Evolutionary conservation across 2,888 invertebrate genomes (phyloP).

Genomic region (Crematogaster levior): DNA sequence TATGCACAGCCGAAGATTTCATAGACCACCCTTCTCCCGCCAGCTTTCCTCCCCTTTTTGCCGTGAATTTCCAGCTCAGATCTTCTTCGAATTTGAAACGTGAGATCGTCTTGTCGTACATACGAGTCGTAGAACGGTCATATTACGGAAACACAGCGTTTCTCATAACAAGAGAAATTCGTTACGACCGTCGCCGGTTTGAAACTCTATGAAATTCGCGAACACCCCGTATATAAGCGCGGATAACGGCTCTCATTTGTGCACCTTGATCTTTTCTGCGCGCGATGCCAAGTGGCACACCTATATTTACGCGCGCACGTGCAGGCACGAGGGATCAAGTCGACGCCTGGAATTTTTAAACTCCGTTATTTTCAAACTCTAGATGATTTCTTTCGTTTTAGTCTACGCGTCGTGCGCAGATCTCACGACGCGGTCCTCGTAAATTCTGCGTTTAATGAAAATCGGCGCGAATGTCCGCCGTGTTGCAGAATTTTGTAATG

Average conservation of each 20-base stretch:
- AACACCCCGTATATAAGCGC: constrained; percentile 51
- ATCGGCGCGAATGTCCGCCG: neutral
- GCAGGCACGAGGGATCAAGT: constrained; percentile 24
- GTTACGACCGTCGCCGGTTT: neutral
- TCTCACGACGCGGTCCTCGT: neutral
- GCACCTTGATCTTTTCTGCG: constrained; percentile 72
- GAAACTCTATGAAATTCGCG: constrained; percentile 26
- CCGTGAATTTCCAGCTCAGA: constrained; percentile 35
- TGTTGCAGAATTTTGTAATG: constrained; percentile 5
- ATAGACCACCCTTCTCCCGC: neutral
- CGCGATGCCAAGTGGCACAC: constrained; percentile 77
- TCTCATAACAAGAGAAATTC: neutral
- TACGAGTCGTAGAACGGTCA: neutral
- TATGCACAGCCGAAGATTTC: constrained; percentile 48
- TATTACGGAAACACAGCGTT: constrained; percentile 6
- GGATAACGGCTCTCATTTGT: constrained; percentile 54
- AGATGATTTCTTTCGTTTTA: neutral
- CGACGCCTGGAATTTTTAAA: constrained; percentile 14
- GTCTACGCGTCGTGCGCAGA: neutral
- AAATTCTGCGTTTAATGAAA: constrained; percentile 16
- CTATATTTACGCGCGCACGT: constrained; percentile 74
- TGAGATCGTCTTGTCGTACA: neutral
- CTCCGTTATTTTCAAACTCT: neutral
- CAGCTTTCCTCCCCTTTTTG: neutral
- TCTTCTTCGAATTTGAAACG: constrained; percentile 31